phyloP scores from a whole-genome alignment of 2,888 invertebrate genomes.

The Phytoseiulus persimilis region DNA sequence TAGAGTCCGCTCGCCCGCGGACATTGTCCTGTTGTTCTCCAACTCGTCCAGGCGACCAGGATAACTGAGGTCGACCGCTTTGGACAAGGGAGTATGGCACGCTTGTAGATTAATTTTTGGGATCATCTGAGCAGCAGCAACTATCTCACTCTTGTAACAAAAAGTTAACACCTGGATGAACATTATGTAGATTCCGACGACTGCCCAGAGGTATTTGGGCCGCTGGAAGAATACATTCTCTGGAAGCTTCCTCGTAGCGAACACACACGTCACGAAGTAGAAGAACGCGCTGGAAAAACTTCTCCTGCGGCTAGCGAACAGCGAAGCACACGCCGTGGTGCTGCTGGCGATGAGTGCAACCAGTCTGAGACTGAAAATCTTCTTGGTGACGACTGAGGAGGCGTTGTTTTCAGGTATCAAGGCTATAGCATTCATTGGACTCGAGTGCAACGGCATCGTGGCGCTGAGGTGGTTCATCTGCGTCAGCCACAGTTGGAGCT shows the following conservation, averaged over 20 bases:
- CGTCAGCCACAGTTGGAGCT: background rate
- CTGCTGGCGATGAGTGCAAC: background rate
- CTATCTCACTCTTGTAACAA: background rate
- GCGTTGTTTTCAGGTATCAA: background rate
- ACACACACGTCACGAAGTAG: background rate
- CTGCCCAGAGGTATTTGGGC: background rate
- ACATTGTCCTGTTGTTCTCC: background rate
- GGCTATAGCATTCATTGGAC: background rate
- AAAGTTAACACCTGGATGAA: background rate
- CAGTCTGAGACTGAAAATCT: background rate
- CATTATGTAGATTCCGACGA: background rate
- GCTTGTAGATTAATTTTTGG: background rate
- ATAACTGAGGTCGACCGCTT: background rate
- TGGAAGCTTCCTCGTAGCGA: background rate
- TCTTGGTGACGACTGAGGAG: background rate
- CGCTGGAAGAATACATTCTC: background rate
- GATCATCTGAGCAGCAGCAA: background rate
- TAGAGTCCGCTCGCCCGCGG: background rate
- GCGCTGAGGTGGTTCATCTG: background rate
- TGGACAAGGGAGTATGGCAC: background rate
- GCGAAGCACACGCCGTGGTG: background rate
- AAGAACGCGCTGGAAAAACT: background rate
- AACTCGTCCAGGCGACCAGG: background rate
- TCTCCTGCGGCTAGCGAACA: background rate
- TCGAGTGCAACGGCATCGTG: background rate